Conservation (phyloP, 2,113 vertebrate species). For the Lethenteron camtschaticum region DNA sequence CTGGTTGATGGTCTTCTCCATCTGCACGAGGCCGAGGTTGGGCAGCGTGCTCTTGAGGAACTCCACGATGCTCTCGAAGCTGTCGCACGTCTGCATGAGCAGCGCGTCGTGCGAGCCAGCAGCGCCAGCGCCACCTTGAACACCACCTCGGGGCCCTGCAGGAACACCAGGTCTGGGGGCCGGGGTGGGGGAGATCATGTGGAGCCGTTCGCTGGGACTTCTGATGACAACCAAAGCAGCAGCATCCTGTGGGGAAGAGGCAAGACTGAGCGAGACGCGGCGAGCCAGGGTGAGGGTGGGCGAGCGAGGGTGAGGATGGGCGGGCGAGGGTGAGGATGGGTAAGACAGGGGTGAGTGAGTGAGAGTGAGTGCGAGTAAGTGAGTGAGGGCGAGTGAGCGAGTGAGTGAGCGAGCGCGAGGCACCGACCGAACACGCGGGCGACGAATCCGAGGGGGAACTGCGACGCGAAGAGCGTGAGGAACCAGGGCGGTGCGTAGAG, state of each 20-base stretch:
- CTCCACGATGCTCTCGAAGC: constrained; percentile 73
- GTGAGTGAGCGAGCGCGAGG: background rate
- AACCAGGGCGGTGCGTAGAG: constrained; percentile 51
- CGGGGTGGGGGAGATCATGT: too few relatives aligned
- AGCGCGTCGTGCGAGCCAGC: constrained; percentile 69
- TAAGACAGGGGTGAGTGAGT: too few relatives aligned
- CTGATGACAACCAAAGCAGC: too few relatives aligned
- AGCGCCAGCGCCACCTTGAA: constrained; percentile 82
- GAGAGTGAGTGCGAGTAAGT: too few relatives aligned
- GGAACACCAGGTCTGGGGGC: constrained; percentile 59
- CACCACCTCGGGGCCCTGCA: constrained; percentile 71
- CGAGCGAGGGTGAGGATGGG: too few relatives aligned
- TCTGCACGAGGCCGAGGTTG: constrained; percentile 72
- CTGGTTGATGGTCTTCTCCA: constrained; percentile 94
- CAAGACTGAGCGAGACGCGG: too few relatives aligned
- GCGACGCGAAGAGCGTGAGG: constrained; percentile 43
- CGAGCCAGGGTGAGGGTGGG: too few relatives aligned
- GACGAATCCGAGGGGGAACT: constrained; percentile 43
- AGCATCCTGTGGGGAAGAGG: too few relatives aligned
- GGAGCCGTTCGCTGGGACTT: too few relatives aligned
- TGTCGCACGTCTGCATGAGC: constrained; percentile 61
- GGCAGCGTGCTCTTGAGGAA: constrained; percentile 78
- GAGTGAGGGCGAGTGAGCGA: too few relatives aligned
- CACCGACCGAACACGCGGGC: constrained; percentile 42
- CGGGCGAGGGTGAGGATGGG: too few relatives aligned